Evolutionary conservation across 2,888 invertebrate genomes (phyloP).

Genomic region (Thecophora atra): DNA sequence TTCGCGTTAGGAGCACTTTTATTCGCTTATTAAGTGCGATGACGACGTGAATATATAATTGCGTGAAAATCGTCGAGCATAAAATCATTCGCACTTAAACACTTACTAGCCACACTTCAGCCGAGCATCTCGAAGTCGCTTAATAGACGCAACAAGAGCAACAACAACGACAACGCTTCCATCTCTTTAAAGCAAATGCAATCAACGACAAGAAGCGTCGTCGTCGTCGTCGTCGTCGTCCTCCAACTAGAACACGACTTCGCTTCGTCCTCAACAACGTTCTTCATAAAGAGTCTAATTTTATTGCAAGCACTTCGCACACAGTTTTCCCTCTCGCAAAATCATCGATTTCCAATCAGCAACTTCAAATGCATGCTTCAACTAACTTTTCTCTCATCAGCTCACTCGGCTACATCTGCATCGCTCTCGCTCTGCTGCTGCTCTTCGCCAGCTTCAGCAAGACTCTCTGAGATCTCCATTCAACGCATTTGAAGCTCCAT

Average conservation of each 20-base stretch:
- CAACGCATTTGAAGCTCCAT: neutral
- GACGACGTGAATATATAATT: neutral
- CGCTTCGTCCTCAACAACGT: neutral
- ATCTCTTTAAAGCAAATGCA: neutral
- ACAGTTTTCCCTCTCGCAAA: too few relatives aligned
- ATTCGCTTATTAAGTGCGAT: too few relatives aligned
- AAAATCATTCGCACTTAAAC: neutral
- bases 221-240: neutral
- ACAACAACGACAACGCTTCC: neutral
- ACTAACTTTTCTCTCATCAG: neutral
- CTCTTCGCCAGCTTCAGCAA: too few relatives aligned
- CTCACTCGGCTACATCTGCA: neutral
- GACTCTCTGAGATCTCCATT: neutral
- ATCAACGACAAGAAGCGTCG: neutral
- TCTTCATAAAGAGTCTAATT: slow-evolving; percentile 14
- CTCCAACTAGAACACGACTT: slow-evolving; percentile 7
- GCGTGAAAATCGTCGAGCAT: neutral
- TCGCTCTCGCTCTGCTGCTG: neutral
- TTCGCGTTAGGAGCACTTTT: neutral
- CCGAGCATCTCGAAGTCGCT: slow-evolving; percentile 1
- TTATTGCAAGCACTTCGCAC: neutral
- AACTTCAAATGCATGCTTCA: neutral
- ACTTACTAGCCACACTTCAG: slow-evolving; percentile 7
- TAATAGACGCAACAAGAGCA: neutral
- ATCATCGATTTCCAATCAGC: too few relatives aligned